These are phyloP conservation scores for Chaetodon trifascialis DNA, from an alignment of 2,113 vertebrate species.

Conservation along the genomic window DNA sequence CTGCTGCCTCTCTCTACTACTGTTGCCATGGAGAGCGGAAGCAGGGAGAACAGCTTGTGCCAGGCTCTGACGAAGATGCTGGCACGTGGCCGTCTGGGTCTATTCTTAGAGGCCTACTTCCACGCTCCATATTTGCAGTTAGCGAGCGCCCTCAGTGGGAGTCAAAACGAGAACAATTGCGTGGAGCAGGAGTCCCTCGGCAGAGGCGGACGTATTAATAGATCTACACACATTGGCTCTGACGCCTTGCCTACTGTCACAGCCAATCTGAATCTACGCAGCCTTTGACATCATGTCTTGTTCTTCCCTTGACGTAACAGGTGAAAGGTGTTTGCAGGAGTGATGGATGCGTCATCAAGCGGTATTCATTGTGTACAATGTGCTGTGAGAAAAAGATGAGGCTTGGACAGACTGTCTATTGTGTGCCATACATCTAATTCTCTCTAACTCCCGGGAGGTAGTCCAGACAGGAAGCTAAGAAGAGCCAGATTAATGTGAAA, in stretches of 20 bases:
- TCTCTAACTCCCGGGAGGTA: constrained; percentile 7
- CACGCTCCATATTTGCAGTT: constrained; percentile 78
- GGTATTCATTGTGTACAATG: constrained; percentile 9
- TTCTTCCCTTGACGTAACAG: constrained; percentile 46
- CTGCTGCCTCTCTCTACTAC: constrained; percentile 77
- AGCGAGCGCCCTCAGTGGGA: constrained; percentile 46
- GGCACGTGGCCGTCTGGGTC: constrained; percentile 74
- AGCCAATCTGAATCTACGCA: constrained; percentile 50
- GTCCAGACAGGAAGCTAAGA: constrained; percentile 16
- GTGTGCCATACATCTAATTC: constrained; percentile 37
- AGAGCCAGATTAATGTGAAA: neutral
- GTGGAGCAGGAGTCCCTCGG: constrained; percentile 67
- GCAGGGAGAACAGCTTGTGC: constrained; percentile 70
- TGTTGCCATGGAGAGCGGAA: constrained; percentile 76
- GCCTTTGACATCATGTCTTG: constrained; percentile 35
- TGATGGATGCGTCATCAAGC: constrained; percentile 48
- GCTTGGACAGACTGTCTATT: constrained; percentile 5
- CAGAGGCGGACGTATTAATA: constrained; percentile 72
- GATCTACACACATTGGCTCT: constrained; percentile 60
- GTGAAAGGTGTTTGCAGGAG: constrained; percentile 26
- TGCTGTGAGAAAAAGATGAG: neutral
- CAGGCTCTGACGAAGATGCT: constrained; percentile 75
- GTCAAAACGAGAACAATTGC: constrained; percentile 49
- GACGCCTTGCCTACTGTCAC: constrained; percentile 32
- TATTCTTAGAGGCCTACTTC: constrained; percentile 78